Conservation (phyloP, 1,140 invertebrate genomes). For the Lordiphosa mommai region DNA sequence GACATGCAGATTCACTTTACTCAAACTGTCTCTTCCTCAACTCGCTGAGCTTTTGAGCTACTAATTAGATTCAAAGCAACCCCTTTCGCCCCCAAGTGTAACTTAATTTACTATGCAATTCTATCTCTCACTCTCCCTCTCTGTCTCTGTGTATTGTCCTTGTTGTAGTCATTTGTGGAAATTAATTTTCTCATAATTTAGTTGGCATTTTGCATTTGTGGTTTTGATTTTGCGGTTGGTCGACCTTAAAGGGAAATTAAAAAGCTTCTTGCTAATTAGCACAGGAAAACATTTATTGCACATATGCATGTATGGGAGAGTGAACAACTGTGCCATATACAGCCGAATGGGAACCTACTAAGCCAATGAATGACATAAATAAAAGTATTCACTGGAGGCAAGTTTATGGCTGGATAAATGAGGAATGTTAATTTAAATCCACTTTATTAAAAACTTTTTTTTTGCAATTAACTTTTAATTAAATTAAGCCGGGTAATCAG, state of each 20-base stretch:
- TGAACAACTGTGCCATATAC: conserved; percentile 41
- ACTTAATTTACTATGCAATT: conserved; percentile 73
- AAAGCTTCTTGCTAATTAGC: conserved; percentile 17
- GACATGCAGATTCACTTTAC: conserved; percentile 72
- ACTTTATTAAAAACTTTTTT: too few relatives aligned
- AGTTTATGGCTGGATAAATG: too few relatives aligned
- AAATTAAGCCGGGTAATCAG: too few relatives aligned
- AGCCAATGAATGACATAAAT: background rate
- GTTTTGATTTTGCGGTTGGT: conserved; percentile 67
- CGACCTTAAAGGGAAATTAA: conserved; percentile 47
- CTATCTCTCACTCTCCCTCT: conserved; percentile 7
- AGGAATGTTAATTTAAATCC: too few relatives aligned
- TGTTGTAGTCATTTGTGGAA: conserved; percentile 51
- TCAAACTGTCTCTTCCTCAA: conserved; percentile 42
- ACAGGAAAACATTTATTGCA: conserved; percentile 57
- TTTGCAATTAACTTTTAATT: too few relatives aligned
- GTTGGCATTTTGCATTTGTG: conserved; percentile 69
- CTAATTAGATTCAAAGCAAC: conserved; percentile 59
- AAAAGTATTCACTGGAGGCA: too few relatives aligned
- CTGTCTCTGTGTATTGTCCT: conserved; percentile 2
- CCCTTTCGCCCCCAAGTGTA: conserved; percentile 20
- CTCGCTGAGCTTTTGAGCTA: conserved; percentile 53
- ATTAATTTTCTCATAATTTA: conserved; percentile 76
- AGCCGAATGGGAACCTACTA: conserved; percentile 27
- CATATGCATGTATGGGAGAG: conserved; percentile 3